phyloP scores from a whole-genome alignment of 2,797 vertebrate genomes.

The Acrossocheilus wenchowensis region DNA sequence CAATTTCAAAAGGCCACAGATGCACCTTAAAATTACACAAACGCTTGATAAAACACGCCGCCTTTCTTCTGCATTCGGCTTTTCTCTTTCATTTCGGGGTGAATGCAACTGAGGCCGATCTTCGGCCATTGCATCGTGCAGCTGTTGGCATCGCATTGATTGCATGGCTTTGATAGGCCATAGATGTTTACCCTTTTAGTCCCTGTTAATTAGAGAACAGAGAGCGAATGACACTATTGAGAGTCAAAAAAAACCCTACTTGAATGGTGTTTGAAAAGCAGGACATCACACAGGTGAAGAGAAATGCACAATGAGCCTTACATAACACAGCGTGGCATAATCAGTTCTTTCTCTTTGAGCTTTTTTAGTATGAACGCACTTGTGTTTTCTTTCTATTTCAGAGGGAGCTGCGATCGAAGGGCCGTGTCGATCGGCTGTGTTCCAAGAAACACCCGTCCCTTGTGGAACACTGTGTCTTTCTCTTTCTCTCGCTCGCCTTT shows the following conservation, averaged over 20 bases:
- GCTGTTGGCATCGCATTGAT: conserved; percentile 9
- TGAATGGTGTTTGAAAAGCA: conserved; percentile 56
- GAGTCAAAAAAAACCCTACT: conserved; percentile 55
- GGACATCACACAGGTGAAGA: conserved; percentile 56
- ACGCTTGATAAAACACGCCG: conserved; percentile 6
- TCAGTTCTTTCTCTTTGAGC: conserved; percentile 35
- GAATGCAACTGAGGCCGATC: conserved; percentile 26
- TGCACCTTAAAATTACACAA: conserved; percentile 22
- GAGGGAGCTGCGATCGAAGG: conserved; percentile 23
- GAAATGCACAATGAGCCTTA: conserved; percentile 60
- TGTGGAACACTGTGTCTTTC: conserved; percentile 11
- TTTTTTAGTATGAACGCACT: conserved; percentile 34
- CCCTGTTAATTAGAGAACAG: conserved; percentile 57
- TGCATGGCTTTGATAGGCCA: conserved; percentile 55
- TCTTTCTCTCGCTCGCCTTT: neutral
- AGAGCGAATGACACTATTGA: conserved; percentile 47
- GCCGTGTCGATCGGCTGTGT: neutral
- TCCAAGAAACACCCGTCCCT: conserved; percentile 34
- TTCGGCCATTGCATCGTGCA: neutral
- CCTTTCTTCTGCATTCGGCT: conserved; percentile 32
- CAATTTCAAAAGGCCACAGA: conserved; percentile 28
- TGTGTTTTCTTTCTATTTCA: conserved; percentile 45
- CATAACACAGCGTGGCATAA: conserved; percentile 50
- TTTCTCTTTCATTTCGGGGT: conserved; percentile 48
- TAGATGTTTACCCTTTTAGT: conserved; percentile 48